Conservation (phyloP, 1,140 invertebrate genomes). For the Hycleus phaleratus region DNA sequence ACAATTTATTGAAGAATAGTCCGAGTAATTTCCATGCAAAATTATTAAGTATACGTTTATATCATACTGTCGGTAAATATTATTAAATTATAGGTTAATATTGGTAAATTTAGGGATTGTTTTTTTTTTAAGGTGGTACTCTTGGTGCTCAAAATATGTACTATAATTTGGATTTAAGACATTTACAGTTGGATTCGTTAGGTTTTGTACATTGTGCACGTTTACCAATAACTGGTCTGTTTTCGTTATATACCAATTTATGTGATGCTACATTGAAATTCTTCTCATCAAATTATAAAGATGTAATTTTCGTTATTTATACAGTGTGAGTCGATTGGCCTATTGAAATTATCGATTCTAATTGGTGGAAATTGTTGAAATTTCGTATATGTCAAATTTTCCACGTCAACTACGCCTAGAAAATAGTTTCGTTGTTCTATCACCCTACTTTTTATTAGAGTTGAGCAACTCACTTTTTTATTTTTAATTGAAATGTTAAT, state of each 20-base stretch:
- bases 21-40: slow-evolving; percentile 74
- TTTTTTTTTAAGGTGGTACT: slow-evolving; percentile 50
- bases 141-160: slow-evolving; percentile 61
- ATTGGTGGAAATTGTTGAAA: too few relatives aligned
- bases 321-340: neutral
- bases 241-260: slow-evolving; percentile 53
- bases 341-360: too few relatives aligned
- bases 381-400: too few relatives aligned
- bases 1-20: slow-evolving; percentile 60
- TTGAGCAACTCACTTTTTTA: too few relatives aligned
- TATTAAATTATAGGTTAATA: too few relatives aligned
- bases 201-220: slow-evolving; percentile 74
- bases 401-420: too few relatives aligned
- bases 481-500: too few relatives aligned
- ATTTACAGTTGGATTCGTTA: slow-evolving; percentile 88
- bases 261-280: slow-evolving; percentile 72
- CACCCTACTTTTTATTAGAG: too few relatives aligned
- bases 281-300: slow-evolving; percentile 79
- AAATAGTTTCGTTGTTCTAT: too few relatives aligned
- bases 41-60: slow-evolving; percentile 62
- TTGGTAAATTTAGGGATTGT: too few relatives aligned
- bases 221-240: slow-evolving; percentile 60
- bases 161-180: slow-evolving; percentile 77
- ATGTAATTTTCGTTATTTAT: slow-evolving; percentile 47
- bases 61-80: slow-evolving; percentile 57